A percentile compares a stretch with the other conserved stretches of the same genome.
Evolutionary conservation across 2,113 vertebrate species (phyloP).

Genomic region (Brachionichthys hirsutus): DNA sequence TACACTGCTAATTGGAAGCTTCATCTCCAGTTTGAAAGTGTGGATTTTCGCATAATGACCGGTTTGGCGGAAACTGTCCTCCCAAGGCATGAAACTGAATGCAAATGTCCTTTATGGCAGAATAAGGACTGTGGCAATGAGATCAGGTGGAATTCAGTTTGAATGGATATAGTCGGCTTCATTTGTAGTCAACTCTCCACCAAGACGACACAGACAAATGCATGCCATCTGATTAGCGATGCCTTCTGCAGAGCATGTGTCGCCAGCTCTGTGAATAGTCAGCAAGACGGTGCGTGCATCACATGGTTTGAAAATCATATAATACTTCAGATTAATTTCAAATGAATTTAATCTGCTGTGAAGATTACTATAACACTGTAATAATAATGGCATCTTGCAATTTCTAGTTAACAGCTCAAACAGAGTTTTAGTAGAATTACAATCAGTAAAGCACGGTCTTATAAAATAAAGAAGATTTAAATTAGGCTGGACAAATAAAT

Average conservation of each 20-base stretch:
- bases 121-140: slow-evolving; percentile 22
- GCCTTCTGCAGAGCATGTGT: slow-evolving; percentile 34
- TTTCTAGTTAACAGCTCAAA: no score
- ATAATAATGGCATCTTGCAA: no score
- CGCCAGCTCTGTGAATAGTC: slow-evolving; percentile 22
- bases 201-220: slow-evolving; percentile 44
- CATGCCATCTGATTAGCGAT: slow-evolving; percentile 57
- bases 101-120: slow-evolving; percentile 31
- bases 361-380: no score
- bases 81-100: slow-evolving; percentile 20
- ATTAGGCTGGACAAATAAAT: background rate
- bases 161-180: slow-evolving; percentile 38
- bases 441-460: no score
- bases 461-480: background rate
- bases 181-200: slow-evolving; percentile 49
- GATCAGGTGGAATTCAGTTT: slow-evolving; percentile 48
- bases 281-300: slow-evolving; percentile 24
- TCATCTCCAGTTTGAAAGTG: slow-evolving; percentile 47
- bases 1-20: slow-evolving; percentile 56
- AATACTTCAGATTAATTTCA: slow-evolving; percentile 50
- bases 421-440: no score
- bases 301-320: slow-evolving; percentile 31
- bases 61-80: slow-evolving; percentile 21
- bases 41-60: slow-evolving; percentile 39
- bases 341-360: slow-evolving; percentile 47